Percentiles rank a stretch among this genome's conserved stretches.
These are phyloP conservation scores for Strigamia crassipes DNA, from an alignment of 2,888 invertebrate genomes.

Conservation along the genomic window DNA sequence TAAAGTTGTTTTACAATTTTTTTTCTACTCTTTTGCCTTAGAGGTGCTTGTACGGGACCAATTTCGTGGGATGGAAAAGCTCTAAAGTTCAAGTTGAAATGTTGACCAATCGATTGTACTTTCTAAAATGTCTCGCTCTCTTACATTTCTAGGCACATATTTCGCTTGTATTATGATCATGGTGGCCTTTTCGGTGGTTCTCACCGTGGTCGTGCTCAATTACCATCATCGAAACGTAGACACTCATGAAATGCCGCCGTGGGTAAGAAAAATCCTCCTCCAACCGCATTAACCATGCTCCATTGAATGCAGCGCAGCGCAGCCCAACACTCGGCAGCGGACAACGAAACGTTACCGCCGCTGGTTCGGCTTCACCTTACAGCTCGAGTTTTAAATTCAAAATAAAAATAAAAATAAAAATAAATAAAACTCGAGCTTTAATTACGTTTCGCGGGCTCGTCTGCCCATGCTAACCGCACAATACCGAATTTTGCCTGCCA, in stretches of 20 bases:
- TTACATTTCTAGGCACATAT: constrained; percentile 78
- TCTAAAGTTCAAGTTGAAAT: constrained; percentile 28
- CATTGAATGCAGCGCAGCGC: background rate
- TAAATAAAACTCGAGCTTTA: no score
- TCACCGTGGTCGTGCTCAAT: constrained; percentile 96
- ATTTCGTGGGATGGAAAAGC: constrained; percentile 27
- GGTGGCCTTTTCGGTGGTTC: constrained; percentile 97
- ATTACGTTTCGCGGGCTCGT: no score
- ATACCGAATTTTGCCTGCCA: no score
- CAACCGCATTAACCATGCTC: background rate
- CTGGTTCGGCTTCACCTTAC: no score
- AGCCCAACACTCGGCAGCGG: background rate
- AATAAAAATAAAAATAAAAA: no score
- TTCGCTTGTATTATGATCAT: constrained; percentile 99
- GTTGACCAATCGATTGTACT: background rate
- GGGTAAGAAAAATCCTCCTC: constrained; percentile 69
- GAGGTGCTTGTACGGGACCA: constrained; percentile 35
- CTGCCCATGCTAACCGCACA: no score
- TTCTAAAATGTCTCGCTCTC: constrained; percentile 40
- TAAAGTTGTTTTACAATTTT: constrained; percentile 8
- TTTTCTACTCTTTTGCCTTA: constrained; percentile 37
- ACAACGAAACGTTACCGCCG: no score
- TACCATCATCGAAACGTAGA: constrained; percentile 97
- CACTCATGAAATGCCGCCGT: constrained; percentile 95
- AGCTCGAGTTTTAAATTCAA: no score